Evolutionary conservation across 2,113 vertebrate species (phyloP).

Genomic region (Paracanthobrama guichenoti): DNA sequence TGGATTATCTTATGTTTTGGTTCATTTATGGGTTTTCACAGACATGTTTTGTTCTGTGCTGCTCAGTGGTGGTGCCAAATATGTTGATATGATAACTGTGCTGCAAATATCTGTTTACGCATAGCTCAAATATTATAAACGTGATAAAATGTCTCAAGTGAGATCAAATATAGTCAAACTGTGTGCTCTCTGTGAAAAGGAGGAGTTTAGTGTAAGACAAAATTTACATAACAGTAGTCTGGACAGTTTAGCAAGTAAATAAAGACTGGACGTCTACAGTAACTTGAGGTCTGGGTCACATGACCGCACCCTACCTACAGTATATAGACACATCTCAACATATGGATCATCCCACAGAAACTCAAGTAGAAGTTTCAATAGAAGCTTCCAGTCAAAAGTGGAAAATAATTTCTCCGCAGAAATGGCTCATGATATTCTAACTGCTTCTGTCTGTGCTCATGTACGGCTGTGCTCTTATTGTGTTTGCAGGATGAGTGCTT

Average conservation of each 20-base stretch:
- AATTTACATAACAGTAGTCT: neutral
- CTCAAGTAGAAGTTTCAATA: neutral
- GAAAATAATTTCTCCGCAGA: neutral
- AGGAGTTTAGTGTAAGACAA: neutral
- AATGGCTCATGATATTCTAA: neutral
- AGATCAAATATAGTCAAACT: neutral
- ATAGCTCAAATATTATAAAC: conserved; percentile 1
- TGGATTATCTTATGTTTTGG: neutral
- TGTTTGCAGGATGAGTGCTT: neutral
- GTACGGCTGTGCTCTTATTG: neutral
- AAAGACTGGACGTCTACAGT: neutral
- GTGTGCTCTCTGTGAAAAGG: neutral
- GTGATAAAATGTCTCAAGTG: neutral
- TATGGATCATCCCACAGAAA: neutral
- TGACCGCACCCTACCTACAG: neutral
- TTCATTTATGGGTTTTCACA: neutral
- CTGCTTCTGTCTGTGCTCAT: neutral
- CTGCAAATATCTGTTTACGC: neutral
- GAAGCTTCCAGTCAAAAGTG: neutral
- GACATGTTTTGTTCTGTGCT: neutral
- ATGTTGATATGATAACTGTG: neutral
- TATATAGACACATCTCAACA: neutral
- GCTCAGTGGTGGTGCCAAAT: neutral
- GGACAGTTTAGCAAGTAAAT: neutral
- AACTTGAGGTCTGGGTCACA: neutral